phyloP scores from a whole-genome alignment of 2,888 invertebrate genomes.

The Drosophila mayaguana region DNA sequence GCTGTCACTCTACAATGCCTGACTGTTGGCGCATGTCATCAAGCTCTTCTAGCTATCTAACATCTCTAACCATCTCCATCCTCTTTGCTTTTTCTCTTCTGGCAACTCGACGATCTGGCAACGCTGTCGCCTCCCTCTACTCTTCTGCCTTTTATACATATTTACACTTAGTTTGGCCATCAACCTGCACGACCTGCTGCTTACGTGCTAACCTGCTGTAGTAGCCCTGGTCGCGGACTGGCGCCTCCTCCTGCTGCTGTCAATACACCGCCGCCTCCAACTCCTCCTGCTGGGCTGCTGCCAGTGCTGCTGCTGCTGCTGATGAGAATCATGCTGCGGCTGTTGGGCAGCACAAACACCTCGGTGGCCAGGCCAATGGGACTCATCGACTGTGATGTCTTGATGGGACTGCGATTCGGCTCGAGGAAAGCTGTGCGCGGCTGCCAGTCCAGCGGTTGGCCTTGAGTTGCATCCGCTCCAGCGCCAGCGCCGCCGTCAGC shows the following conservation, averaged over 20 bases:
- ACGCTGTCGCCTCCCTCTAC: not conserved
- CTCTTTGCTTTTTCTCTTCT: not conserved
- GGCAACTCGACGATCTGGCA: not conserved
- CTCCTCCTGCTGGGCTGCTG: constrained; percentile 24
- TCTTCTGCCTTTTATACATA: constrained; percentile 43
- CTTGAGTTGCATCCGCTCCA: not conserved
- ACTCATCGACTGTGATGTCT: constrained; percentile 84
- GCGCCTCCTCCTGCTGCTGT: constrained; percentile 17
- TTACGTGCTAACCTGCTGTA: constrained; percentile 80
- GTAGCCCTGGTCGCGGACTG: constrained; percentile 57
- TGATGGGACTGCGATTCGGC: constrained; percentile 81
- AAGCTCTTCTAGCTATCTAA: not conserved
- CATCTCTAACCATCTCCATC: not conserved
- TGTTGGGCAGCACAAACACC: constrained; percentile 82
- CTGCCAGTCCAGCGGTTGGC: constrained; percentile 67
- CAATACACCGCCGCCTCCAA: constrained; percentile 5
- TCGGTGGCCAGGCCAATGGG: constrained; percentile 77
- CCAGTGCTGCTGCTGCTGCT: constrained; percentile 58
- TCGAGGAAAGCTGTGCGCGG: constrained; percentile 70
- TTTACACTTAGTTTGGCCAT: constrained; percentile 46
- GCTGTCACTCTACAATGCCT: not conserved
- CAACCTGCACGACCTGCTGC: constrained; percentile 75
- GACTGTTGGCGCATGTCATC: not conserved
- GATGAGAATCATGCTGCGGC: constrained; percentile 83
- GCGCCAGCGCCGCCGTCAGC: not conserved